Evolutionary conservation across 2,113 vertebrate species (phyloP).

Genomic region (Lophotis ruficrista): DNA sequence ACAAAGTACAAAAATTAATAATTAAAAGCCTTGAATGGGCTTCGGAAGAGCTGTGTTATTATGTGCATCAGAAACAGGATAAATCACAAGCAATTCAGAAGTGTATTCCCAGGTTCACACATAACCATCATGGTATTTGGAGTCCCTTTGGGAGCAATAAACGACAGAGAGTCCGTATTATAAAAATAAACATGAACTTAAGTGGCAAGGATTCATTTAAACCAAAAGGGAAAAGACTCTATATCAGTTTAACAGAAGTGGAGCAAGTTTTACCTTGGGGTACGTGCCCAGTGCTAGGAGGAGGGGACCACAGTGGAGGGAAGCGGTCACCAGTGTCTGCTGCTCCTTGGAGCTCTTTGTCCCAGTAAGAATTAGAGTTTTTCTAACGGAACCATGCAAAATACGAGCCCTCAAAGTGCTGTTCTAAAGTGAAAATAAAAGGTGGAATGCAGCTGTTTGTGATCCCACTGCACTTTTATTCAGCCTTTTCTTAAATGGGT

Average conservation of each 20-base stretch:
- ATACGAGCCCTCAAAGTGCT: neutral
- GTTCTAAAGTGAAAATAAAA: neutral
- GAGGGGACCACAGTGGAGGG: neutral
- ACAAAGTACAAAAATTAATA: constrained; percentile 66
- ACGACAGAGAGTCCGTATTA: constrained; percentile 72
- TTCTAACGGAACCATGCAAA: neutral
- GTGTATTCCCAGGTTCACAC: constrained; percentile 57
- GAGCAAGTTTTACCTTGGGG: neutral
- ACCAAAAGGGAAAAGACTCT: constrained; percentile 66
- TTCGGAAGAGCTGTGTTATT: constrained; percentile 38
- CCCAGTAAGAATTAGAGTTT: neutral
- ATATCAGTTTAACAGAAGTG: constrained; percentile 49
- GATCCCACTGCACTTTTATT: neutral
- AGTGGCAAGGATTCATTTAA: constrained; percentile 75
- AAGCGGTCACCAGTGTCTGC: neutral
- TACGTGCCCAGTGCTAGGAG: neutral
- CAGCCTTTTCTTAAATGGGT: neutral
- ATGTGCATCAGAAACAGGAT: constrained; percentile 38
- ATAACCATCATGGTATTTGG: constrained; percentile 55
- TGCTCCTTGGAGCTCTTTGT: neutral
- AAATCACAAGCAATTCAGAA: constrained; percentile 70
- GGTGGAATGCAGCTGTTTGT: neutral
- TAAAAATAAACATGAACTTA: constrained; percentile 82
- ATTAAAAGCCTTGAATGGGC: constrained; percentile 53
- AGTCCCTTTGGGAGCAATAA: constrained; percentile 65